These are phyloP conservation scores for Allolobophora icterica DNA, from an alignment of 2,888 invertebrate species.

Conservation along the genomic window DNA sequence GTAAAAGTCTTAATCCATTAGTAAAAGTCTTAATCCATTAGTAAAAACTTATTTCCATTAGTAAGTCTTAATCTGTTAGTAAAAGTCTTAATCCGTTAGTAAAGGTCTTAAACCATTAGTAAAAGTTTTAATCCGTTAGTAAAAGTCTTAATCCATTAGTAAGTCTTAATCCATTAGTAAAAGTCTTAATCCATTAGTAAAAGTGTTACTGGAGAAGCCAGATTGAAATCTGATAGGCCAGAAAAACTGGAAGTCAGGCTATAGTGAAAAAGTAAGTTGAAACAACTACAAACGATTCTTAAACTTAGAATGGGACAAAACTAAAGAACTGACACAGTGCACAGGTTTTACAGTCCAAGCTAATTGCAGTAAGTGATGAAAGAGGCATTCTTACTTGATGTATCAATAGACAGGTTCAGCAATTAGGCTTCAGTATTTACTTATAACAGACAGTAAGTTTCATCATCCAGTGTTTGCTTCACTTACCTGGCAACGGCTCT, in stretches of 20 bases:
- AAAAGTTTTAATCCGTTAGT: no score
- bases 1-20: no score
- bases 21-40: no score
- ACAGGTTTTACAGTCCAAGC: not conserved
- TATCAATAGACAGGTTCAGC: not conserved
- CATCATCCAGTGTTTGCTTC: not conserved
- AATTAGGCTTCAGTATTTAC: not conserved
- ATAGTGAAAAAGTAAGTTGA: not conserved
- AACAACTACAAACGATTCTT: not conserved
- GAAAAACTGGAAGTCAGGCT: not conserved
- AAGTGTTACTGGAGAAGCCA: not conserved
- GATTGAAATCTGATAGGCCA: not conserved
- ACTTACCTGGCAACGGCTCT: constrained; percentile 82
- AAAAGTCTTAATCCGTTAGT: no score
- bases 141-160: no score
- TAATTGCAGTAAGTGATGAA: not conserved
- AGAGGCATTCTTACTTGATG: not conserved
- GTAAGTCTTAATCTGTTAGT: no score
- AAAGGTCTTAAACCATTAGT: no score
- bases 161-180: no score
- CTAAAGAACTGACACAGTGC: not conserved
- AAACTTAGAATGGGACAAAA: not conserved
- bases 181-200: no score
- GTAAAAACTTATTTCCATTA: no score
- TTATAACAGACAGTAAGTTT: not conserved